Percentiles rank a stretch among this genome's conserved stretches.
Evolutionary conservation across 2,888 invertebrate species (phyloP).

Genomic region (Adela reaumurella): DNA sequence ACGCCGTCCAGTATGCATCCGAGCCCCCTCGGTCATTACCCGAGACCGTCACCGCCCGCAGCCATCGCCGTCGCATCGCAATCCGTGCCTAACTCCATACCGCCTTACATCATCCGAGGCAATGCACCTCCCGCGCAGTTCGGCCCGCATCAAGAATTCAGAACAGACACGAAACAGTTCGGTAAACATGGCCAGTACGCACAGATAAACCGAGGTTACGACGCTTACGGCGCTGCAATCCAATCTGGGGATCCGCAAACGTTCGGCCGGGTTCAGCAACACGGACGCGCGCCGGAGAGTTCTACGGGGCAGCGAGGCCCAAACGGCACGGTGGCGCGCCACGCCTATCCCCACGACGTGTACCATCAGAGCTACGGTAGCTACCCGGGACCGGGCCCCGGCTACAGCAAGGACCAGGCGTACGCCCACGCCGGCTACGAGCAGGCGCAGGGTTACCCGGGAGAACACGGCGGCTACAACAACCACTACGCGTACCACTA

Average conservation of each 20-base stretch:
- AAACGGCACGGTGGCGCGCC: conserved; percentile 38
- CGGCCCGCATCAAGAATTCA: conserved; percentile 50
- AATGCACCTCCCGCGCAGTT: conserved; percentile 47
- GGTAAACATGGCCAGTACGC: conserved; percentile 43
- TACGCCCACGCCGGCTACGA: conserved; percentile 59
- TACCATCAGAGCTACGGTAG: conserved; percentile 50
- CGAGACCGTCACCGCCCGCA: conserved; percentile 68
- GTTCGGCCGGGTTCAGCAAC: conserved; percentile 39
- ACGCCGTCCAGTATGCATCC: conserved; percentile 62
- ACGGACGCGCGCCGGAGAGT: conserved; percentile 30
- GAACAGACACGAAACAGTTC: conserved; percentile 47
- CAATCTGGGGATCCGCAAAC: conserved; percentile 43
- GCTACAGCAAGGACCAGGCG: conserved; percentile 50
- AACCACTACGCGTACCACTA: conserved; percentile 52
- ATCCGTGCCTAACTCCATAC: conserved; percentile 57
- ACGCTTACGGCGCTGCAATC: conserved; percentile 28
- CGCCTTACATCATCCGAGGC: conserved; percentile 55
- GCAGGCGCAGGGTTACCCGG: conserved; percentile 36
- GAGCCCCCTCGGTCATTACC: conserved; percentile 64
- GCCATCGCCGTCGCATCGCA: conserved; percentile 59
- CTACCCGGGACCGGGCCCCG: conserved; percentile 33
- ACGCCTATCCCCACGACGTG: conserved; percentile 45
- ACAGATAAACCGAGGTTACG: conserved; percentile 41
- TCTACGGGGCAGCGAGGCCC: conserved; percentile 31
- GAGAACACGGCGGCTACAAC: conserved; percentile 18